Conservation (phyloP, 2,113 vertebrate genomes). For the Apteryx owenii region DNA sequence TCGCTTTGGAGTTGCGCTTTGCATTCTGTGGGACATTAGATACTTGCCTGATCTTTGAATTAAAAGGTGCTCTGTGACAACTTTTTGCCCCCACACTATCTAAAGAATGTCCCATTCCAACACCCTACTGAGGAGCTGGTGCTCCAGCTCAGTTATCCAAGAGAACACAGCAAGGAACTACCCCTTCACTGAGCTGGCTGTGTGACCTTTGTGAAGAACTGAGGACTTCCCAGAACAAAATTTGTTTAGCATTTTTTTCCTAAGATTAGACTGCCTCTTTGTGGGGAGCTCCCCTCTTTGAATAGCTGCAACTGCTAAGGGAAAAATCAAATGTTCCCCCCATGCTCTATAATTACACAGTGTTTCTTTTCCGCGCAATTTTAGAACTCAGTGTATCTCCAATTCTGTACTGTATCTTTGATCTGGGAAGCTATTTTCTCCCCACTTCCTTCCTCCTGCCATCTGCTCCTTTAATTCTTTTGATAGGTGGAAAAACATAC, state of each 20-base stretch:
- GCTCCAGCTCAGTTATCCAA: not conserved
- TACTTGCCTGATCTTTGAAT: not conserved
- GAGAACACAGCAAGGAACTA: not conserved
- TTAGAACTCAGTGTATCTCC: not conserved
- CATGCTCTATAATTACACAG: not conserved
- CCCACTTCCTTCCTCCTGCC: slow-evolving; percentile 12
- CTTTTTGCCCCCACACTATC: not conserved
- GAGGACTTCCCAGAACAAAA: not conserved
- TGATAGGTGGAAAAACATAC: not conserved
- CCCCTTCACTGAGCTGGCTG: not conserved
- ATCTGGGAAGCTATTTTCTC: slow-evolving; percentile 36
- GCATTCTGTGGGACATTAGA: not conserved
- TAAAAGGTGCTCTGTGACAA: not conserved
- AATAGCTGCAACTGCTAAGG: slow-evolving; percentile 6
- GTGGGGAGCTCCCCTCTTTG: not conserved
- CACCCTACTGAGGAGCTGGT: not conserved
- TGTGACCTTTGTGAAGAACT: not conserved
- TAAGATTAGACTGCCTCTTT: not conserved
- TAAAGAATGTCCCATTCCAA: not conserved
- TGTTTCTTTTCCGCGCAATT: not conserved
- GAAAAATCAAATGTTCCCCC: not conserved
- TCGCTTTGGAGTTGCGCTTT: not conserved
- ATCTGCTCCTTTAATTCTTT: slow-evolving; percentile 40
- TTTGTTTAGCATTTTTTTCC: not conserved
- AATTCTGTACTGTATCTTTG: not conserved